Percentiles rank a stretch among this genome's conserved stretches.
Evolutionary conservation across 2,888 invertebrate species (phyloP).

Genomic region (Cryptocephalus primarius): DNA sequence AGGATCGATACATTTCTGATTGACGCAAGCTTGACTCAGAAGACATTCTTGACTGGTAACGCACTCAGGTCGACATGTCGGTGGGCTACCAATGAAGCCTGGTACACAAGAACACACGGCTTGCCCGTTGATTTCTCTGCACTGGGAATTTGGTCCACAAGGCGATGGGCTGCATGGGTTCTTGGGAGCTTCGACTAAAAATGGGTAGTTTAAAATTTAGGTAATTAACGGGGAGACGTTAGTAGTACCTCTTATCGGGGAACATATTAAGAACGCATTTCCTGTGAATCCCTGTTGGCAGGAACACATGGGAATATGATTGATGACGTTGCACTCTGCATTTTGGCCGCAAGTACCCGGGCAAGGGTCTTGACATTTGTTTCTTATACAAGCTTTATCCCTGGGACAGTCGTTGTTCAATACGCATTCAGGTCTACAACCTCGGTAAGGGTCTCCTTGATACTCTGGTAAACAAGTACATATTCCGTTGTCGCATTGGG

Average conservation of each 20-base stretch:
- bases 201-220: too few relatives aligned
- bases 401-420: constrained; percentile 53
- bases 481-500: constrained; percentile 66
- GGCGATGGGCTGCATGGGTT: constrained; percentile 61
- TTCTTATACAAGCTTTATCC: constrained; percentile 53
- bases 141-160: constrained; percentile 72
- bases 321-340: constrained; percentile 59
- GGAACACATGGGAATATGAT: constrained; percentile 66
- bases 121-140: constrained; percentile 60
- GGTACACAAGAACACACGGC: constrained; percentile 60
- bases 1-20: constrained; percentile 72
- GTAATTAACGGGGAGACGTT: not conserved
- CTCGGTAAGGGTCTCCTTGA: constrained; percentile 64
- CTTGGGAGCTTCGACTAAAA: constrained; percentile 37
- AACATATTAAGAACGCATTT: constrained; percentile 56
- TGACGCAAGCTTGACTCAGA: constrained; percentile 62
- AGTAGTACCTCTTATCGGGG: constrained; percentile 17
- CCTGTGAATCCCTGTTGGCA: constrained; percentile 56
- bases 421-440: constrained; percentile 63
- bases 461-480: constrained; percentile 69
- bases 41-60: constrained; percentile 64
- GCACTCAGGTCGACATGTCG: constrained; percentile 69
- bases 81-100: constrained; percentile 64
- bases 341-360: constrained; percentile 58
- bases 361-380: constrained; percentile 58